phyloP scores from a whole-genome alignment of 2,113 vertebrate genomes.

The Pyxicephalus adspersus region DNA sequence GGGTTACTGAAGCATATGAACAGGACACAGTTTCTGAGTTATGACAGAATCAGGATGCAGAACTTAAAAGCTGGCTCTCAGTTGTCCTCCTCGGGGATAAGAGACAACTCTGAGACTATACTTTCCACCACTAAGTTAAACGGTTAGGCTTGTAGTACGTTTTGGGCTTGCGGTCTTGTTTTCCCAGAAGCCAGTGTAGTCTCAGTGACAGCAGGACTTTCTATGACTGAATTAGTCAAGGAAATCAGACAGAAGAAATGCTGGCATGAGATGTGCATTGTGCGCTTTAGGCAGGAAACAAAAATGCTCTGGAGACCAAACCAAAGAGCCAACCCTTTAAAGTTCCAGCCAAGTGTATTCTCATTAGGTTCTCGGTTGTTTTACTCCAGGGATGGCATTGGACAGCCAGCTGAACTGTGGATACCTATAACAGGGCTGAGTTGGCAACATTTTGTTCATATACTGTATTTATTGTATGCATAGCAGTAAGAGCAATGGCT shows the following conservation, averaged over 20 bases:
- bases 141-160: conserved; percentile 29
- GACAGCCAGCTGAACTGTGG: conserved; percentile 15
- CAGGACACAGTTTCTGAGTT: conserved; percentile 27
- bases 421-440: not conserved
- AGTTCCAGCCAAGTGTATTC: conserved; percentile 30
- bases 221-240: conserved; percentile 51
- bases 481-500: too few relatives aligned
- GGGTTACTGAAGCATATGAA: conserved; percentile 41
- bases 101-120: conserved; percentile 34
- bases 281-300: conserved; percentile 39
- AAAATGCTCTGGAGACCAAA: conserved; percentile 31
- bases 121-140: conserved; percentile 47
- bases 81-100: conserved; percentile 36
- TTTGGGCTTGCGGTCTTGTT: conserved; percentile 21
- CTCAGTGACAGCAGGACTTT: conserved; percentile 50
- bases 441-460: not conserved
- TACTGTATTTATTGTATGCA: too few relatives aligned
- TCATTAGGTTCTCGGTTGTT: conserved; percentile 3
- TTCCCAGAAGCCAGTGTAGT: conserved; percentile 41
- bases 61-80: conserved; percentile 32
- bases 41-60: conserved; percentile 45
- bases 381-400: conserved; percentile 17
- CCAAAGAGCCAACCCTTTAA: conserved; percentile 35
- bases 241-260: conserved; percentile 49
- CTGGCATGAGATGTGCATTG: conserved; percentile 26